Percentiles rank a stretch among this genome's conserved stretches.
Conservation (phyloP, 92 coral and sea anemone species). For the Bergia puertoricense region DNA sequence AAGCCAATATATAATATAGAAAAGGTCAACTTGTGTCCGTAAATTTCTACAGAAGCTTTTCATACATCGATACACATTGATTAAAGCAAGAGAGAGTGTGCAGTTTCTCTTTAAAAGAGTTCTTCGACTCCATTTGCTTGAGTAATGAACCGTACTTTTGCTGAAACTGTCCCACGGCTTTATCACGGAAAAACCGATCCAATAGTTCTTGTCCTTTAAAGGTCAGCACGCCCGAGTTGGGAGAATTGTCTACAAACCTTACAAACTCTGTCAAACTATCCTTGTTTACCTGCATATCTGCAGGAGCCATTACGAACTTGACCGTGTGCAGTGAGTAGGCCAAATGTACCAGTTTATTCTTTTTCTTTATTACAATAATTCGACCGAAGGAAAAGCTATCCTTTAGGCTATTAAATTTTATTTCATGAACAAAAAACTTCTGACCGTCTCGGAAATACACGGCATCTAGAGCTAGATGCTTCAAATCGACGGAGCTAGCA, state of each 20-base stretch:
- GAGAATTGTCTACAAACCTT: background rate
- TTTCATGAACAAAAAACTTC: background rate
- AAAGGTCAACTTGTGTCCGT: background rate
- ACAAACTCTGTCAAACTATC: background rate
- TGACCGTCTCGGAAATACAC: slow-evolving; percentile 20
- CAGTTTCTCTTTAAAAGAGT: background rate
- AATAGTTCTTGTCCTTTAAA: background rate
- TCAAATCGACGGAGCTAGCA: slow-evolving; percentile 6
- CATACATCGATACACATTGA: background rate
- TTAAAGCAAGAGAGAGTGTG: background rate
- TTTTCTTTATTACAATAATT: slow-evolving; percentile 20
- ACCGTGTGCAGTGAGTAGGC: slow-evolving; percentile 23
- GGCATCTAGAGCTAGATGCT: background rate
- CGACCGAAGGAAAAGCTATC: slow-evolving; percentile 16
- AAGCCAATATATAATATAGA: too few species aligned
- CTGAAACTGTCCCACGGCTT: background rate
- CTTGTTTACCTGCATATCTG: background rate
- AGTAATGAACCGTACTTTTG: background rate
- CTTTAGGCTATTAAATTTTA: background rate
- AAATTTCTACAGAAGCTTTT: background rate
- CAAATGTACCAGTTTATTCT: slow-evolving; percentile 1
- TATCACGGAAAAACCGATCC: background rate
- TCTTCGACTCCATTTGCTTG: background rate
- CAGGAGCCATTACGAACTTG: slow-evolving; percentile 5
- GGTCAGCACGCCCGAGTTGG: background rate